phyloP scores from a whole-genome alignment of 2,113 vertebrate genomes.

The Noturus placidus region DNA sequence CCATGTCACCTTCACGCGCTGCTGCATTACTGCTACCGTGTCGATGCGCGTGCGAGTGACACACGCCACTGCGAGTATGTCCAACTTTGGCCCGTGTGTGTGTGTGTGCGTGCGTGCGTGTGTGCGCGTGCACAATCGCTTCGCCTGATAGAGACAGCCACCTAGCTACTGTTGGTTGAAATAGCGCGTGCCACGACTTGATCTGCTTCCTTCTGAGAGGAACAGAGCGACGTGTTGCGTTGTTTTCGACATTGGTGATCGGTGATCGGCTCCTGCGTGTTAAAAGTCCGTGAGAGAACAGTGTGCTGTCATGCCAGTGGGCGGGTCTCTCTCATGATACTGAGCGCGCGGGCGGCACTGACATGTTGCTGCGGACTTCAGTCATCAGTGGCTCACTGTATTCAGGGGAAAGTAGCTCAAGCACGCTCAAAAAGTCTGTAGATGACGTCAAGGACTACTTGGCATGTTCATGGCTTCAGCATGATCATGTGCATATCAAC shows the following conservation, averaged over 20 bases:
- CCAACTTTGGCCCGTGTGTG: neutral
- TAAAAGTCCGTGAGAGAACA: neutral
- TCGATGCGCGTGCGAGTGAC: neutral
- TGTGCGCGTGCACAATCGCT: neutral
- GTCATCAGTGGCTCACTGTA: neutral
- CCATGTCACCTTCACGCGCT: neutral
- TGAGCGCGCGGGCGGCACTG: no score
- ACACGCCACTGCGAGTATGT: neutral
- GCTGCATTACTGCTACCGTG: neutral
- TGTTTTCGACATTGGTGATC: neutral
- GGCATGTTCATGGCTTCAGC: neutral
- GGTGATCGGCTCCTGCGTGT: no score
- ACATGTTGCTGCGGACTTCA: neutral
- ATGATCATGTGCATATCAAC: neutral
- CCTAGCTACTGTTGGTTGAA: conserved; percentile 43
- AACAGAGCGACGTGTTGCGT: neutral
- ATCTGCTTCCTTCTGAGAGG: neutral
- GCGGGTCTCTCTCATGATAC: no score
- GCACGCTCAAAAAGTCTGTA: neutral
- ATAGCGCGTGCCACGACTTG: neutral
- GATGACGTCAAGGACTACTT: neutral
- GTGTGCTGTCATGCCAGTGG: neutral
- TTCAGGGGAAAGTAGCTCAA: neutral
- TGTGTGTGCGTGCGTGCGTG: neutral
- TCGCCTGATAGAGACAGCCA: conserved; percentile 39